A percentile compares a stretch with the other conserved stretches of the same genome.
Evolutionary conservation across 2,797 vertebrate genomes (phyloP).

Genomic region (Gobionotothen gibberifrons): DNA sequence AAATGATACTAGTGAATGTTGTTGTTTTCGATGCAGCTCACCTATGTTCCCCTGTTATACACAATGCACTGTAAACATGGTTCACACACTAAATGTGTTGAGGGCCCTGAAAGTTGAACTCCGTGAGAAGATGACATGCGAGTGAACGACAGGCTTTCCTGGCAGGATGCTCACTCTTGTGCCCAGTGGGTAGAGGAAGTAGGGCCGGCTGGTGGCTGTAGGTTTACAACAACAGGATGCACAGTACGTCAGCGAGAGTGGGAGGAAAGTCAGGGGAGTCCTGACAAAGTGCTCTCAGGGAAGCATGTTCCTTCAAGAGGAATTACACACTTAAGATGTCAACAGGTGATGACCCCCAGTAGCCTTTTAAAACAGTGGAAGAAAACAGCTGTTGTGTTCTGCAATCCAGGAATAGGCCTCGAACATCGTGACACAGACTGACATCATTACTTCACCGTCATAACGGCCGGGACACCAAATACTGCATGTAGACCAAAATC

Average conservation of each 20-base stretch:
- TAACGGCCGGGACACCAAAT: constrained; percentile 1
- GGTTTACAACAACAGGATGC: constrained; percentile 83
- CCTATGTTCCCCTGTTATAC: background rate
- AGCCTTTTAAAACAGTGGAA: constrained; percentile 11
- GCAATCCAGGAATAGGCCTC: background rate
- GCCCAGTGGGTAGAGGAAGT: constrained; percentile 73
- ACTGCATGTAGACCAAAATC: constrained; percentile 5
- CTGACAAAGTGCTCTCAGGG: constrained; percentile 33
- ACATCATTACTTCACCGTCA: constrained; percentile 20
- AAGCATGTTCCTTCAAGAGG: constrained; percentile 48
- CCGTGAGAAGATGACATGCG: constrained; percentile 60
- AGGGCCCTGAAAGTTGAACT: constrained; percentile 23
- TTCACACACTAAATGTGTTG: constrained; percentile 11
- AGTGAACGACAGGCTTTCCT: constrained; percentile 75
- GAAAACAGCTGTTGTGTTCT: constrained; percentile 25
- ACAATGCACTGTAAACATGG: background rate
- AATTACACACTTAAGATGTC: constrained; percentile 39
- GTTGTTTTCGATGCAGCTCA: constrained; percentile 5
- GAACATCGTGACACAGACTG: constrained; percentile 26
- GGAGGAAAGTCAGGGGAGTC: constrained; percentile 57
- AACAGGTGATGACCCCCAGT: constrained; percentile 33
- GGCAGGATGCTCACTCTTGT: constrained; percentile 79
- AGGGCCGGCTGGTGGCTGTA: constrained; percentile 32
- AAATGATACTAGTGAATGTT: background rate
- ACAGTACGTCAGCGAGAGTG: constrained; percentile 57